phyloP scores from a whole-genome alignment of 2,888 invertebrate genomes.

The Eremobia ochroleuca region DNA sequence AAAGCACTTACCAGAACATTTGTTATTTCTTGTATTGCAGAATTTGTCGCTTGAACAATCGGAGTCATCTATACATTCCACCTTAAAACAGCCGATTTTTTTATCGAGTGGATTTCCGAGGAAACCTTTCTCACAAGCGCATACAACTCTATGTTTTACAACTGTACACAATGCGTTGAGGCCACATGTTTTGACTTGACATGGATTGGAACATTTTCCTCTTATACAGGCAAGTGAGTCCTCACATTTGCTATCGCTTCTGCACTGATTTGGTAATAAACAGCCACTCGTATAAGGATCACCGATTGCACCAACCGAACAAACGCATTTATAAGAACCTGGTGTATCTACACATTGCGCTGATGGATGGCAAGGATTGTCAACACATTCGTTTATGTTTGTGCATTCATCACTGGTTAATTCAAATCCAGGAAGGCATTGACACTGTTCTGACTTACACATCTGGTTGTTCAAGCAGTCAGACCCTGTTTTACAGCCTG shows the following conservation, averaged over 20 bases:
- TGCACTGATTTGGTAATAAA: slow-evolving; percentile 94
- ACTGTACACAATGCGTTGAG: slow-evolving; percentile 94
- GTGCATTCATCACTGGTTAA: slow-evolving; percentile 94
- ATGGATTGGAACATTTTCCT: slow-evolving; percentile 96
- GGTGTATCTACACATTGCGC: slow-evolving; percentile 95
- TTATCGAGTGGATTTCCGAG: slow-evolving; percentile 95
- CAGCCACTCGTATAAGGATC: slow-evolving; percentile 93
- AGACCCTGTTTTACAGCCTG: slow-evolving; percentile 95
- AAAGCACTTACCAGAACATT: slow-evolving; percentile 93
- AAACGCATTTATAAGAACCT: slow-evolving; percentile 95
- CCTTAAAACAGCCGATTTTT: slow-evolving; percentile 96
- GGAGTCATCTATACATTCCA: slow-evolving; percentile 95
- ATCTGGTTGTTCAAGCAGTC: slow-evolving; percentile 95
- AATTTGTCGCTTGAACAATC: slow-evolving; percentile 95
- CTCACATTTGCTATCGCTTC: slow-evolving; percentile 93
- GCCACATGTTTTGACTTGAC: slow-evolving; percentile 94
- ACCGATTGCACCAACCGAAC: slow-evolving; percentile 95
- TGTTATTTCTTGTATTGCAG: slow-evolving; percentile 94
- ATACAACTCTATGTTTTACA: slow-evolving; percentile 93
- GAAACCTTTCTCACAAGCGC: slow-evolving; percentile 95
- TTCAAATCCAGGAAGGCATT: slow-evolving; percentile 94
- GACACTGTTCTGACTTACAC: slow-evolving; percentile 94
- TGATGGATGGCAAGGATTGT: slow-evolving; percentile 94
- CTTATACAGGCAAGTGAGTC: slow-evolving; percentile 94
- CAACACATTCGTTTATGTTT: slow-evolving; percentile 96